phyloP scores from a whole-genome alignment of 1,140 invertebrate species.

The Panagrolaimus sp. region DNA sequence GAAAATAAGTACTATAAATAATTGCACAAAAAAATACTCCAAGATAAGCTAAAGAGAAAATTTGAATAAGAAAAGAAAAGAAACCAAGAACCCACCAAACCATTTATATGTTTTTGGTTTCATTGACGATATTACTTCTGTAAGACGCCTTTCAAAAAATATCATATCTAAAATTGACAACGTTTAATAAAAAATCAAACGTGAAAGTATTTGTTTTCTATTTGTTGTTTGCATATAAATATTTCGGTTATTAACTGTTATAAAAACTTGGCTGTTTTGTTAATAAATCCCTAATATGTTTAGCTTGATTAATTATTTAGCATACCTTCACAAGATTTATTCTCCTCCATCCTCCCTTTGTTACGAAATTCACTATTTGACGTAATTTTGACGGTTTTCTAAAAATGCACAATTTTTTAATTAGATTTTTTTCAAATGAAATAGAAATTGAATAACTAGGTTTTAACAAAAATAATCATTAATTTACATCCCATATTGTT shows the following conservation, averaged over 20 bases:
- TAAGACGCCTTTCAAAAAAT: conserved; percentile 86
- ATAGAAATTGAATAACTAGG: too few relatives aligned
- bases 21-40: conserved; percentile 25
- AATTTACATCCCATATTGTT: too few relatives aligned
- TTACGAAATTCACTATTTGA: too few relatives aligned
- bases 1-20: conserved; percentile 60
- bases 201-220: background rate
- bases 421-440: too few relatives aligned
- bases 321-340: conserved; percentile 15
- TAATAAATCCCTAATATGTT: too few relatives aligned
- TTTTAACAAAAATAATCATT: too few relatives aligned
- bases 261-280: too few relatives aligned
- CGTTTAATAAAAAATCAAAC: background rate
- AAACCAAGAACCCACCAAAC: conserved; percentile 69
- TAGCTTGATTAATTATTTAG: too few relatives aligned
- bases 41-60: conserved; percentile 25
- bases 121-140: conserved; percentile 88
- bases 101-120: conserved; percentile 83
- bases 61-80: background rate
- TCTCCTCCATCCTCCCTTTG: conserved; percentile 1
- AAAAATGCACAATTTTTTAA: too few relatives aligned
- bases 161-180: conserved; percentile 75
- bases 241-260: too few relatives aligned
- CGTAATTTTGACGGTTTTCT: too few relatives aligned
- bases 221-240: background rate